Percentiles rank a stretch among this genome's conserved stretches.
These are phyloP conservation scores for Spodoptera litura DNA, from an alignment of 1,140 invertebrate genomes.

Conservation along the genomic window DNA sequence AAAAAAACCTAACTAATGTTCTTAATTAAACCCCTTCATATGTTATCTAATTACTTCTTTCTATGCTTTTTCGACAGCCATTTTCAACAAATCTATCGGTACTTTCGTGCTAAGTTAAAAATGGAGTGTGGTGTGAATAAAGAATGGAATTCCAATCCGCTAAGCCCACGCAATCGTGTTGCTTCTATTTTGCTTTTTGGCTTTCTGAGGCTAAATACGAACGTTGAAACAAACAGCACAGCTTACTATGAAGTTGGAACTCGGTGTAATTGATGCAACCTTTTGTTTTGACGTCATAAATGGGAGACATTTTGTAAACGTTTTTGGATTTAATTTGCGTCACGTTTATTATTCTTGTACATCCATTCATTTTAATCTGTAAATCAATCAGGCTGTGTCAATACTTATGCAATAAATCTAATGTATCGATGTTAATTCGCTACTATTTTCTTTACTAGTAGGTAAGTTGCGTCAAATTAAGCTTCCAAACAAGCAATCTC, in stretches of 20 bases:
- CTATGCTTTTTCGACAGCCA: not conserved
- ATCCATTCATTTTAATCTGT: no score
- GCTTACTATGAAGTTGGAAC: constrained; percentile 45
- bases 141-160: constrained; percentile 62
- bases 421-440: no score
- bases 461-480: no score
- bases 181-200: constrained; percentile 62
- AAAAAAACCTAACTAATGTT: no score
- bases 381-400: no score
- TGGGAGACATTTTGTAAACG: no score
- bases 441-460: not conserved
- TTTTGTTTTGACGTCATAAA: no score
- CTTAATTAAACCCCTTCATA: no score
- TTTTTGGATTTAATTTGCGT: no score
- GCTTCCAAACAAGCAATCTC: no score
- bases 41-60: not conserved
- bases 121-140: constrained; percentile 50
- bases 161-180: constrained; percentile 61
- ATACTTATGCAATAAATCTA: no score
- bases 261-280: not conserved
- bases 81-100: not conserved
- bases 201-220: constrained; percentile 55
- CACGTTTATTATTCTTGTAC: no score
- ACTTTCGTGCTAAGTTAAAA: constrained; percentile 48
- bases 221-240: constrained; percentile 40